Evolutionary conservation across 1,140 invertebrate genomes (phyloP).

Genomic region (Drosophila arizonae): DNA sequence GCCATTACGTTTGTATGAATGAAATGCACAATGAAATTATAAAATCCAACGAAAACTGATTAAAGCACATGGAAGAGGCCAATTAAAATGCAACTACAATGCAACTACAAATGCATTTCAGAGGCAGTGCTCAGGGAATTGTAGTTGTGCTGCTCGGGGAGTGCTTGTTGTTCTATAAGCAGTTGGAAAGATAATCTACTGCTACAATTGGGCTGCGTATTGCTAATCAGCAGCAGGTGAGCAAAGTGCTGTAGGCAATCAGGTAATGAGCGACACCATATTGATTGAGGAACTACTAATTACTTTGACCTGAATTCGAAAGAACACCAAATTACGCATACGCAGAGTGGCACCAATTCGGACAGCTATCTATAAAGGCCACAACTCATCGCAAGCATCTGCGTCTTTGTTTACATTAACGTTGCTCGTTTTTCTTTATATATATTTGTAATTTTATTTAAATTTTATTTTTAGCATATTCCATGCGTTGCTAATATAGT

Average conservation of each 20-base stretch:
- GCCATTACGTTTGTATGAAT: slow-evolving; percentile 26
- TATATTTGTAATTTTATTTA: background rate
- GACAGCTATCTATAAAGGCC: background rate
- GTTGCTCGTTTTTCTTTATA: background rate
- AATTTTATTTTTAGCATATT: background rate
- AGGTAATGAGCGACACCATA: slow-evolving; percentile 36
- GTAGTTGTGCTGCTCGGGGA: background rate
- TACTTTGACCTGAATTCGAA: slow-evolving; percentile 48
- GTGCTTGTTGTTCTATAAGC: slow-evolving; percentile 6
- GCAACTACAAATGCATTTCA: slow-evolving; percentile 8
- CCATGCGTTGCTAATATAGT: background rate
- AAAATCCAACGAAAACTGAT: slow-evolving; percentile 40
- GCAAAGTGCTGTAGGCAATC: background rate
- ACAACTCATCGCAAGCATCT: background rate
- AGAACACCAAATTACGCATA: slow-evolving; percentile 51
- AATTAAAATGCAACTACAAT: slow-evolving; percentile 49
- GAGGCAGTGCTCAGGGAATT: background rate
- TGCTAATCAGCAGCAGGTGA: slow-evolving; percentile 12
- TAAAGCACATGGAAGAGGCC: slow-evolving; percentile 28
- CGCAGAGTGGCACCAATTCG: slow-evolving; percentile 42
- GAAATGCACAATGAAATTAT: slow-evolving; percentile 40
- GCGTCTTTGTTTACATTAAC: slow-evolving; percentile 2
- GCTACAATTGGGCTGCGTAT: slow-evolving; percentile 9
- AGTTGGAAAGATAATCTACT: slow-evolving; percentile 14
- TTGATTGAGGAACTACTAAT: slow-evolving; percentile 51